Evolutionary conservation across 2,797 vertebrate species (phyloP), one percentile per base, ranked within the genome.

Genomic region (Aeoliscus strigatus): DNA sequence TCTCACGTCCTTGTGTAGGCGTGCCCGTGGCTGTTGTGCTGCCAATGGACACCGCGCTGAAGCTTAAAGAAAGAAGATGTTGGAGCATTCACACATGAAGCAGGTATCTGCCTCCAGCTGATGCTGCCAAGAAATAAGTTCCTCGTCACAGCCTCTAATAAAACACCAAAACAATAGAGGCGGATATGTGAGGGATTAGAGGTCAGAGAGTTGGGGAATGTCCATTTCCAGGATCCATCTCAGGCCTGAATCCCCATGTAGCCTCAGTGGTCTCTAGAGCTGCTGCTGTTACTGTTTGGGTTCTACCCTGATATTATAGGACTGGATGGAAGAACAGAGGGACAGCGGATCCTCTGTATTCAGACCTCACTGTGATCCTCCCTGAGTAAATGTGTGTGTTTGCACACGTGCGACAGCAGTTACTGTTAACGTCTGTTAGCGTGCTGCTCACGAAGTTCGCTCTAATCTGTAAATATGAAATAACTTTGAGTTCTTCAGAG

Each of bases 201-300:
- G 62, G 70, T 79, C 63, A 64, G 66, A 59, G 60, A 52, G 40
- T 63, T 63, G 47, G 60, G 49, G 60, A 66, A 70, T 79, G 61
- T 82, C 66, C 55, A 71, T 72, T 82, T 83, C 73, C 51, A 68
- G 70, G 57, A 67, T 82, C 74, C 71, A 65, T 81, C 70, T 77
- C 45, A 70, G 51, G 61, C 70, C 65, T 49, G 27, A 12, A 59
- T 71, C 52, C 57, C 31, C 25, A n/a, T 52, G 63, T 79, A 75
- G 57, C 74, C 62, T 45, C 66, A 70, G 53, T 75, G 69, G 64
- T 62, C 58, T 66, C 45, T 27, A 41, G 47, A 56, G 54, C 47
- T 45, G 55, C 39, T 65, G 4, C 44, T 27, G 46, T 32, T 30
- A 13, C 55, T 60, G 29, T 43, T 39, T 23, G 35, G 17, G 58